These are phyloP conservation scores for Coracias cyanogaster DNA, from an alignment of 2,797 vertebrate species.

Conservation along the genomic window DNA sequence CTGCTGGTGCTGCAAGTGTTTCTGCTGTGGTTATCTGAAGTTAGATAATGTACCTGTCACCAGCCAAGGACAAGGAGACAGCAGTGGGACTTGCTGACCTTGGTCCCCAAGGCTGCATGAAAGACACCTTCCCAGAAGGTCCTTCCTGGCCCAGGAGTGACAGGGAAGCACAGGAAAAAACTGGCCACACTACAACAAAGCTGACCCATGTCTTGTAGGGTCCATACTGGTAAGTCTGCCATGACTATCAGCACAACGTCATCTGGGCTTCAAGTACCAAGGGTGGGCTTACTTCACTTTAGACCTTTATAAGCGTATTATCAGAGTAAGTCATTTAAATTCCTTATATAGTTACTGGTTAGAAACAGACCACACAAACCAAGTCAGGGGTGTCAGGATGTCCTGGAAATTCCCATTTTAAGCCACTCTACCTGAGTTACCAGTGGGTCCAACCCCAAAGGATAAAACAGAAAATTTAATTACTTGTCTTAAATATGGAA, in stretches of 20 bases:
- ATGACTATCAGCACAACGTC: neutral
- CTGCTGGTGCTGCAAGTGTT: neutral
- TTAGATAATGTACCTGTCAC: neutral
- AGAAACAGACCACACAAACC: neutral
- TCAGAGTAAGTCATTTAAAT: neutral
- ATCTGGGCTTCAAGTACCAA: neutral
- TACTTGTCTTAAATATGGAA: neutral
- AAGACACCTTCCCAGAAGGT: neutral
- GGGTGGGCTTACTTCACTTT: neutral
- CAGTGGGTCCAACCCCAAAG: neutral
- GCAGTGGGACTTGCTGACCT: neutral
- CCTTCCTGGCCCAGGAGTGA: too few relatives aligned
- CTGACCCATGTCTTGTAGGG: neutral
- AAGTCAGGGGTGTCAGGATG: neutral
- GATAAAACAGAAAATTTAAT: neutral
- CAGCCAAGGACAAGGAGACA: neutral
- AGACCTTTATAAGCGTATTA: neutral
- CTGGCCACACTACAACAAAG: neutral
- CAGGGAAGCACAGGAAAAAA: neutral
- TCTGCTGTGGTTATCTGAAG: neutral
- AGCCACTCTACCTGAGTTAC: neutral
- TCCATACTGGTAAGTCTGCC: neutral
- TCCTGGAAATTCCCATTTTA: neutral
- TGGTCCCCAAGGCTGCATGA: neutral
- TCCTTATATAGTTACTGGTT: neutral